A percentile compares a stretch with the other conserved stretches of the same genome.
phyloP scores from a whole-genome alignment of 2,888 invertebrate genomes.

The Drosophila leonis region DNA sequence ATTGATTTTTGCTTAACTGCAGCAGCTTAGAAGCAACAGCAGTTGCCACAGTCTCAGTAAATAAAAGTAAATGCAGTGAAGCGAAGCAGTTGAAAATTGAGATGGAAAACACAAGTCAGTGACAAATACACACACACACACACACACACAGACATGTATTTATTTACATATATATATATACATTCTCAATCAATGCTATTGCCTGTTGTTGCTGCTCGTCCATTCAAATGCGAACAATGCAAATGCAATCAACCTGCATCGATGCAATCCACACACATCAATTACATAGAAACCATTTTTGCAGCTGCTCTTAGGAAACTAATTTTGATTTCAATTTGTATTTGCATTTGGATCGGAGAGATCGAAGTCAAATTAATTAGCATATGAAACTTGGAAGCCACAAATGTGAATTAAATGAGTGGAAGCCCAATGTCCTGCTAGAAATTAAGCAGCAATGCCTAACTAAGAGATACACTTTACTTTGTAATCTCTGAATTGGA shows the following conservation, averaged over 20 bases:
- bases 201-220: slow-evolving; percentile 6
- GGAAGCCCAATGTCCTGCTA: too few relatives aligned
- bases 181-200: slow-evolving; percentile 4
- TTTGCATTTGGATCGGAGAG: slow-evolving; percentile 2
- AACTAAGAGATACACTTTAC: neutral
- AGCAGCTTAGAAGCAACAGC: neutral
- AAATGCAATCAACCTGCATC: slow-evolving; percentile 43
- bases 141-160: neutral
- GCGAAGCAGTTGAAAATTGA: slow-evolving; percentile 8
- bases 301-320: slow-evolving; percentile 16
- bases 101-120: slow-evolving; percentile 12
- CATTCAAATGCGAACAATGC: slow-evolving; percentile 26
- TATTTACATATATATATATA: neutral
- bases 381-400: slow-evolving; percentile 19
- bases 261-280: slow-evolving; percentile 22
- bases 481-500: neutral
- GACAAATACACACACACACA: neutral
- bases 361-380: slow-evolving; percentile 54
- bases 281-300: slow-evolving; percentile 18
- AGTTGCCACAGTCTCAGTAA: slow-evolving; percentile 16
- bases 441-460: neutral
- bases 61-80: slow-evolving; percentile 17
- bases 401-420: slow-evolving; percentile 5
- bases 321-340: slow-evolving; percentile 17
- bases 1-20: neutral